phyloP scores from a whole-genome alignment of 2,888 invertebrate genomes.

The Melinaea menophilus region DNA sequence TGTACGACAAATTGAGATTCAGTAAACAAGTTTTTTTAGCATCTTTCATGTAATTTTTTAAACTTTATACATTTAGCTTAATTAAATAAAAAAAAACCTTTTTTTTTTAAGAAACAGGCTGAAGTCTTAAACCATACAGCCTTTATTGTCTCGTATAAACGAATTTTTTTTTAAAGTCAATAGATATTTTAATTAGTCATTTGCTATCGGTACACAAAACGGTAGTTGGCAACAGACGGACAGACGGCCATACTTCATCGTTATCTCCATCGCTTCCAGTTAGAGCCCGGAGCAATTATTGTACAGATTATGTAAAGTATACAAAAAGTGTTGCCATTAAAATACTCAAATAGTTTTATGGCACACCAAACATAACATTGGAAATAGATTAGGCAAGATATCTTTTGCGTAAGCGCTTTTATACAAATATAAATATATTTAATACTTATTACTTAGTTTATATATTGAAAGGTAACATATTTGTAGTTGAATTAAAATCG shows the following conservation, averaged over 20 bases:
- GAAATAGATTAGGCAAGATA: conserved; percentile 3
- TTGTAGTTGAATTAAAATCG: no score
- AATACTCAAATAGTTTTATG: conserved; percentile 7
- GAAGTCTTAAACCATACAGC: no score
- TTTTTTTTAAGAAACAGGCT: no score
- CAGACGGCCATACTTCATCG: conserved; percentile 22
- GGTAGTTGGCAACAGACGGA: conserved; percentile 17
- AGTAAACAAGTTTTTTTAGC: no score
- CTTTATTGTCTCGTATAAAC: neutral
- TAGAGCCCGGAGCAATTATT: conserved; percentile 18
- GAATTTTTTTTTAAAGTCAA: neutral
- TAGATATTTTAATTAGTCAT: neutral
- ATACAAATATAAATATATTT: neutral
- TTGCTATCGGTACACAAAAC: conserved; percentile 15
- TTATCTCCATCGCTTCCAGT: conserved; percentile 25
- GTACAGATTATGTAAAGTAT: conserved; percentile 13
- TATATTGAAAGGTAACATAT: no score
- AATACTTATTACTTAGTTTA: neutral
- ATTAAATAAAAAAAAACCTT: no score
- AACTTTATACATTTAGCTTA: no score
- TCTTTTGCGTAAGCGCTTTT: neutral
- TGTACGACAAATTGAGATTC: no score
- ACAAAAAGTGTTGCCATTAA: conserved; percentile 5
- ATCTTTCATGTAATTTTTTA: no score
- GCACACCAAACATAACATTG: neutral